Conservation (phyloP, 2,113 vertebrate genomes). For the Meriones unguiculatus region DNA sequence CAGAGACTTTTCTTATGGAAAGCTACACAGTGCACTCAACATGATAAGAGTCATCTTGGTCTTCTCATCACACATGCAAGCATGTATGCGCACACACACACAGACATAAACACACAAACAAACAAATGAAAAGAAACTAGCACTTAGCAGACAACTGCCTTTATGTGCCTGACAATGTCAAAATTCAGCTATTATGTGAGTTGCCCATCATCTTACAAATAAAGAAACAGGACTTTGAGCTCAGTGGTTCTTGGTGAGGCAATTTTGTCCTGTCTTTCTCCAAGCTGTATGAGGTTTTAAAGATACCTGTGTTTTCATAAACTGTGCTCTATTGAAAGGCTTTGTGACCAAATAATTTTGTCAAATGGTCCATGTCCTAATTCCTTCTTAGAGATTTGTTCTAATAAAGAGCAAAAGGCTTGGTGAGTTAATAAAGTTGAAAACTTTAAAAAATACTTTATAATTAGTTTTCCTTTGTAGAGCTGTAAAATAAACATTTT, state of each 20-base stretch:
- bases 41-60: not conserved
- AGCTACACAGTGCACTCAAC: not conserved
- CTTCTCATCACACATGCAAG: not conserved
- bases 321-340: not conserved
- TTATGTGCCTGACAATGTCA: not conserved
- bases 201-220: not conserved
- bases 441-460: not conserved
- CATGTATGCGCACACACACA: no score
- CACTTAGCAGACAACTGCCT: not conserved
- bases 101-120: not conserved
- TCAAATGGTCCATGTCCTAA: not conserved
- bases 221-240: not conserved
- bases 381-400: not conserved
- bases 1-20: conserved; percentile 20
- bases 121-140: not conserved
- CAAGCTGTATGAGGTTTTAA: not conserved
- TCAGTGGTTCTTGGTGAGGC: not conserved
- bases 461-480: not conserved
- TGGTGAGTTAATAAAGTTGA: not conserved
- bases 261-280: not conserved
- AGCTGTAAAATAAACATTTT: not conserved
- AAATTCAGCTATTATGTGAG: not conserved
- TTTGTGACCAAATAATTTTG: not conserved
- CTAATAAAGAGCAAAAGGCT: not conserved
- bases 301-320: not conserved